A percentile compares a stretch with the other conserved stretches of the same genome.
phyloP scores from a whole-genome alignment of 2,797 vertebrate species.

The Sebastes umbrosus region DNA sequence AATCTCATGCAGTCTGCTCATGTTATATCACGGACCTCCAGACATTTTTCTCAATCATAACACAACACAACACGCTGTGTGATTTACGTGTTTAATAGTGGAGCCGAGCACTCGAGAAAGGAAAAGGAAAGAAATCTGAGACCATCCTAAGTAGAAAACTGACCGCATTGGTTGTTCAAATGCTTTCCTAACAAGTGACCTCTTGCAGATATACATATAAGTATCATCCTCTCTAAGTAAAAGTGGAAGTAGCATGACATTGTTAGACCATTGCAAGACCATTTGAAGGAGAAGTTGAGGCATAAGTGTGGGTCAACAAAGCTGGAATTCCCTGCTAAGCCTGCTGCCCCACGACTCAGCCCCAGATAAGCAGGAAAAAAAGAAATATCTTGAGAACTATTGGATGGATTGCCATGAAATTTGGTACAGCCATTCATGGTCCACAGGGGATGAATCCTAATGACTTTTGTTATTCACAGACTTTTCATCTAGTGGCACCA shows the following conservation, averaged over 20 bases:
- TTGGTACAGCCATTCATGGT: background rate
- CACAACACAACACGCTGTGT: background rate
- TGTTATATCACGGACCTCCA: background rate
- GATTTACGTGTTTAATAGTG: slow-evolving; percentile 2
- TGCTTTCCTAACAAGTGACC: background rate
- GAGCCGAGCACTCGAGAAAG: background rate
- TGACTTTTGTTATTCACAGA: no score
- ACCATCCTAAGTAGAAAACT: background rate
- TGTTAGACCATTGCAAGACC: background rate
- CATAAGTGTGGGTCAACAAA: no score
- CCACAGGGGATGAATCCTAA: no score
- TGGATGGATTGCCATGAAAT: background rate
- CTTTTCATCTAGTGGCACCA: no score
- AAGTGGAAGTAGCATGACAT: background rate
- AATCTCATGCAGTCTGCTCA: background rate
- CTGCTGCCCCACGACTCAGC: no score
- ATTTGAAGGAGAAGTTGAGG: background rate
- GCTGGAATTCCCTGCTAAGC: no score
- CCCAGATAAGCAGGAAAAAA: no score
- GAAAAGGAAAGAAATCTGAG: background rate
- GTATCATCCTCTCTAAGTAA: background rate
- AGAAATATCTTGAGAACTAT: no score
- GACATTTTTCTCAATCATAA: background rate
- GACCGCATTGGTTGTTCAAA: background rate
- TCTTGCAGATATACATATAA: background rate